Percentiles rank a stretch among this genome's conserved stretches.
phyloP scores from a whole-genome alignment of 1,140 invertebrate species.

The Vanessa atalanta region DNA sequence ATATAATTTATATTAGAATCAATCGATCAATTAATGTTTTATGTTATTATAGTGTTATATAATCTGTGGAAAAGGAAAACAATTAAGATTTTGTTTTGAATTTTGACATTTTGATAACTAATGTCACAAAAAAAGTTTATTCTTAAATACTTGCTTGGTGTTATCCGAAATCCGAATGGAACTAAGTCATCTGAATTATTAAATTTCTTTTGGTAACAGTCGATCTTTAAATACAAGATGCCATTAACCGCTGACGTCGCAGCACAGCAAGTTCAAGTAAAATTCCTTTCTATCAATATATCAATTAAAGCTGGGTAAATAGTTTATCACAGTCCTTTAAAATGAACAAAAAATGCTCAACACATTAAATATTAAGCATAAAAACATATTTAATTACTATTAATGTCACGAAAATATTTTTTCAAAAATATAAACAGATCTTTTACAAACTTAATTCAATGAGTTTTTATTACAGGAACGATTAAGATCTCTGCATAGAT shows the following conservation, averaged over 20 bases:
- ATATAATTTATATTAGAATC: no score
- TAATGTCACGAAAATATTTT: no score
- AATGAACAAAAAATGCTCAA: neutral
- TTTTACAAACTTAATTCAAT: neutral
- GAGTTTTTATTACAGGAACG: slow-evolving; percentile 83
- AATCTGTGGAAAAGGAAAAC: no score
- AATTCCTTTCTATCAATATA: neutral
- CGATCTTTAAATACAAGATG: slow-evolving; percentile 77
- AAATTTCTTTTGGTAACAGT: slow-evolving; percentile 56
- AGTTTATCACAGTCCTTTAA: no score
- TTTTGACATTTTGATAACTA: no score
- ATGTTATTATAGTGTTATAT: no score
- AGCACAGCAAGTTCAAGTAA: slow-evolving; percentile 87
- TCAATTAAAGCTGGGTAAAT: neutral
- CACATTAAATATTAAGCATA: neutral
- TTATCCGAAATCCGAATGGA: neutral
- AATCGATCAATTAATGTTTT: no score
- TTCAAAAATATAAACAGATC: no score
- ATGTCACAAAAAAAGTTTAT: no score
- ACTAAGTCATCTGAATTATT: slow-evolving; percentile 43
- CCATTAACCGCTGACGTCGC: slow-evolving; percentile 88
- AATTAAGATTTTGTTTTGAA: no score
- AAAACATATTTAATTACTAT: no score
- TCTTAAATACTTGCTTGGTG: no score
- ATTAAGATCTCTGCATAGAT: slow-evolving; percentile 87